Percentiles rank a stretch among this genome's conserved stretches.
Evolutionary conservation across 2,113 vertebrate species (phyloP).

Genomic region (Rhizomys pruinosus): DNA sequence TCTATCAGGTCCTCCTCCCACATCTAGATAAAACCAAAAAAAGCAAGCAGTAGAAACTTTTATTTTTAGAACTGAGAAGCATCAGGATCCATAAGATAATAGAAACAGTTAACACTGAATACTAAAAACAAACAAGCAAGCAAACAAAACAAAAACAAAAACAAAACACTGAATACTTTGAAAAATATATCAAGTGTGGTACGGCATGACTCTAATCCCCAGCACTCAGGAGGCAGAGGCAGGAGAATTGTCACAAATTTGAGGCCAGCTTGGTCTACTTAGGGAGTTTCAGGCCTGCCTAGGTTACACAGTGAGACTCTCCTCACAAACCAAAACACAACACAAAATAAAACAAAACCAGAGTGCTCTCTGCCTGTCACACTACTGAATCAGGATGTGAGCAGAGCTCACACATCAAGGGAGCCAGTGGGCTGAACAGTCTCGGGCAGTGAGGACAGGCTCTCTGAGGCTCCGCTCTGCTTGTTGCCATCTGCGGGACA

Average conservation of each 20-base stretch:
- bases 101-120: neutral
- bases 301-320: neutral
- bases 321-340: too few relatives aligned
- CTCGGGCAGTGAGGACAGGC: neutral
- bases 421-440: neutral
- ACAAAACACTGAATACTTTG: neutral
- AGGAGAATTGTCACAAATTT: neutral
- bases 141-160: too few relatives aligned
- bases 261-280: neutral
- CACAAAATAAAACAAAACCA: neutral
- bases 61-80: conserved; percentile 35
- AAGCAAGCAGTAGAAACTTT: neutral
- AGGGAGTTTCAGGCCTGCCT: neutral
- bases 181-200: neutral
- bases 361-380: neutral
- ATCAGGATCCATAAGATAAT: neutral
- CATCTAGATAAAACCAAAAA: neutral
- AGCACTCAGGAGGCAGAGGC: neutral
- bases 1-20: neutral
- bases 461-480: neutral
- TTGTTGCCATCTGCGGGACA: neutral
- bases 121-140: too few relatives aligned
- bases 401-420: neutral
- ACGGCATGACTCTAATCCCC: neutral
- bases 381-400: conserved; percentile 9